Evolutionary conservation across 2,113 vertebrate genomes (phyloP).

Genomic region (Callithrix jacchus): DNA sequence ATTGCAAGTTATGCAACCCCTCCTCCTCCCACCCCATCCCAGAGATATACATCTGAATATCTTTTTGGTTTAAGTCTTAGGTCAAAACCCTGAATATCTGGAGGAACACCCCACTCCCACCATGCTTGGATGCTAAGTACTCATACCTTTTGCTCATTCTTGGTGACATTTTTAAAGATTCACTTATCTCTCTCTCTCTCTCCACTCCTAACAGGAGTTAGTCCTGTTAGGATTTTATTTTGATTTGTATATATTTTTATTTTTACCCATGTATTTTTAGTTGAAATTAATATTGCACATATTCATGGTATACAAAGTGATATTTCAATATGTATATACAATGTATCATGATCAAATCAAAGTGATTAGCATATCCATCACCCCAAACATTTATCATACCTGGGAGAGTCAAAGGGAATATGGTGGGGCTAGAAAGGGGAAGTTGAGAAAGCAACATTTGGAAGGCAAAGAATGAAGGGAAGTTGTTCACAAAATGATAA

Average conservation of each 20-base stretch:
- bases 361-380: background rate
- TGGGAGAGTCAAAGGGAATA: background rate
- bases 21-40: rapidly evolving
- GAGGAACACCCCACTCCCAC: background rate
- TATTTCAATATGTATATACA: background rate
- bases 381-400: background rate
- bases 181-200: background rate
- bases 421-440: background rate
- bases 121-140: background rate
- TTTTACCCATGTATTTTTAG: background rate
- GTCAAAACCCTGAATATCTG: background rate
- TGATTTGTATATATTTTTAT: background rate
- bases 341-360: background rate
- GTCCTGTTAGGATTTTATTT: background rate
- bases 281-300: background rate
- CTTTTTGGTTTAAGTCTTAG: background rate
- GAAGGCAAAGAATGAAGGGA: background rate
- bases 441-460: background rate
- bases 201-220: background rate
- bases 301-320: background rate
- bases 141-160: background rate
- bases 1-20: background rate
- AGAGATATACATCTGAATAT: background rate
- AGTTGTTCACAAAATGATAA: background rate
- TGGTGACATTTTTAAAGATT: background rate